Evolutionary conservation across 2,113 vertebrate genomes (phyloP).

Genomic region (Coracopsis vasa): DNA sequence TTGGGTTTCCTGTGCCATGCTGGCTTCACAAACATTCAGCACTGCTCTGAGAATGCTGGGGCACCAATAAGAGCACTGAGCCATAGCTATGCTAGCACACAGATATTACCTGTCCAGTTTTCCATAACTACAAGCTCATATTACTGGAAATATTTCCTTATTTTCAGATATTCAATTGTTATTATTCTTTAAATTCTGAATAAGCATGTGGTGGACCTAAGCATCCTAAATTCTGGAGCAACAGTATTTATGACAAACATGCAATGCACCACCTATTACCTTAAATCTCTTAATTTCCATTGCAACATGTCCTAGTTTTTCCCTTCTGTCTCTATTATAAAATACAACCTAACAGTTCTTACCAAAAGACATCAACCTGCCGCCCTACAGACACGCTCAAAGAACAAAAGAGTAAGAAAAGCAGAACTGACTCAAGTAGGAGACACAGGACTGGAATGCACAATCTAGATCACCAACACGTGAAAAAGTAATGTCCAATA

Average conservation of each 20-base stretch:
- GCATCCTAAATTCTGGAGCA: background rate
- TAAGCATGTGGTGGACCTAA: background rate
- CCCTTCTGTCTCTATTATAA: background rate
- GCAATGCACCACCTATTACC: background rate
- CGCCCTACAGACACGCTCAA: rapidly evolving
- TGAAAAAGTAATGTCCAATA: background rate
- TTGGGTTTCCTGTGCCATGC: background rate
- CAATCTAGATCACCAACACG: rapidly evolving
- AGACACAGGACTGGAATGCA: background rate
- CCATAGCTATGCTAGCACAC: background rate
- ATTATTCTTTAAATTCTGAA: background rate
- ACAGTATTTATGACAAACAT: background rate
- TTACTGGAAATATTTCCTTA: background rate
- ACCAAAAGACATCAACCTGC: background rate
- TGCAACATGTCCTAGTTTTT: background rate
- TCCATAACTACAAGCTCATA: background rate
- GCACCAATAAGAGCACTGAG: background rate
- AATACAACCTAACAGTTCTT: background rate
- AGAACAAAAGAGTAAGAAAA: background rate
- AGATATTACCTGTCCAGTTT: background rate
- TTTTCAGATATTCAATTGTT: background rate
- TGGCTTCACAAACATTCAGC: background rate
- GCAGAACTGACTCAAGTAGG: background rate
- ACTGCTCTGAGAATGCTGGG: background rate
- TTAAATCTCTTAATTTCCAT: background rate